These are phyloP conservation scores for Dryococelus australis DNA, from an alignment of 2,888 invertebrate species.

Conservation along the genomic window DNA sequence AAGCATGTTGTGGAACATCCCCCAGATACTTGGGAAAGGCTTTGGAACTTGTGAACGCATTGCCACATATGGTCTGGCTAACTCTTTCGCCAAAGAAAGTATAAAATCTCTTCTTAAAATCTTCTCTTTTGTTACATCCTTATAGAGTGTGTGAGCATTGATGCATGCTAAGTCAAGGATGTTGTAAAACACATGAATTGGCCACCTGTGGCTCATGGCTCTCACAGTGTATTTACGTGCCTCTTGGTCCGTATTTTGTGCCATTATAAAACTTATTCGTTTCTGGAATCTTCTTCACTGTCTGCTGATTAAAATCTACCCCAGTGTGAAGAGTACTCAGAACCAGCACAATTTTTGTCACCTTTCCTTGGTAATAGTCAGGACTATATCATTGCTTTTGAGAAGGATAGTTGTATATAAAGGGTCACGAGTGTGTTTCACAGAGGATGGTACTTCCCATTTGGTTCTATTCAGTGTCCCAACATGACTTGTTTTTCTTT, in stretches of 20 bases:
- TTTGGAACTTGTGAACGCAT: not conserved
- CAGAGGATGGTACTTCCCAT: conserved; percentile 3
- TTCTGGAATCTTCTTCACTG: not conserved
- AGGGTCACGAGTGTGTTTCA: not conserved
- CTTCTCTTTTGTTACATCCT: not conserved
- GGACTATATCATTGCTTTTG: conserved; percentile 2
- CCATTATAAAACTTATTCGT: not conserved
- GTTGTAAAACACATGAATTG: not conserved
- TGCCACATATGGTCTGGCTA: not conserved
- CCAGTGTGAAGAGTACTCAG: not conserved
- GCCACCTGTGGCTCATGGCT: not conserved
- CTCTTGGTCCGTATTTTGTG: not conserved
- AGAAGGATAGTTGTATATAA: not conserved
- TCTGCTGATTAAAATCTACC: not conserved
- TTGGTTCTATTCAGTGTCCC: not conserved
- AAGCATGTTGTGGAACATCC: not conserved
- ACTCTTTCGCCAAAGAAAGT: not conserved
- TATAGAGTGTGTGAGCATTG: not conserved
- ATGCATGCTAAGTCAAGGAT: too few species aligned
- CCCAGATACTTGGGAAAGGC: not conserved
- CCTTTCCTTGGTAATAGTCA: not conserved
- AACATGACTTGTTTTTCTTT: not conserved
- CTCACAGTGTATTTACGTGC: not conserved
- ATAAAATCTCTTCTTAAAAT: not conserved
- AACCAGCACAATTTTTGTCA: not conserved